Evolutionary conservation across 2,797 vertebrate species (phyloP).

Genomic region (Myripristis murdjan): DNA sequence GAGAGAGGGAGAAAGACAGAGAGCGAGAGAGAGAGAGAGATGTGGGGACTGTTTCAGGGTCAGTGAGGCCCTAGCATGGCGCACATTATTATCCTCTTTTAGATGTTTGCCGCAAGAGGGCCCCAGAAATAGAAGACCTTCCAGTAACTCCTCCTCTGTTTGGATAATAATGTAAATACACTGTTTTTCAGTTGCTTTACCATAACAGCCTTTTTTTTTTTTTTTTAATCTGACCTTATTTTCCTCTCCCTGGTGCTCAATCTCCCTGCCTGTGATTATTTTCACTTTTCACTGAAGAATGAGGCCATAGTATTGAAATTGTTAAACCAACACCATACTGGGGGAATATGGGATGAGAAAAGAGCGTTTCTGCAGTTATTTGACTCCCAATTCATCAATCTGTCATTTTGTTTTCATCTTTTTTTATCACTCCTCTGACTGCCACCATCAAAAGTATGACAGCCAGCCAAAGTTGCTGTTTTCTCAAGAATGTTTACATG

Average conservation of each 20-base stretch:
- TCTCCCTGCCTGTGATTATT: constrained; percentile 57
- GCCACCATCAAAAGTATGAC: not conserved
- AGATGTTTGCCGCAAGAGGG: constrained; percentile 65
- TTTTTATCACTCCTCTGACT: constrained; percentile 30
- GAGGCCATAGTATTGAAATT: constrained; percentile 34
- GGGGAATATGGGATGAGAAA: constrained; percentile 23
- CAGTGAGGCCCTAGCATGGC: constrained; percentile 49
- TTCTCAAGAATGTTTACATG: constrained; percentile 13
- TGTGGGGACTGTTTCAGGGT: constrained; percentile 50
- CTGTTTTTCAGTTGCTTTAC: constrained; percentile 65
- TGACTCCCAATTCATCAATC: constrained; percentile 43
- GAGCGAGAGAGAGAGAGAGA: constrained; percentile 6
- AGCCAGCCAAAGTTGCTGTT: constrained; percentile 12
- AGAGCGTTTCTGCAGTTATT: constrained; percentile 20
- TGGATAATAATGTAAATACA: constrained; percentile 73
- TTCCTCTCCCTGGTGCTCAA: constrained; percentile 32
- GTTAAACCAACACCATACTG: constrained; percentile 35
- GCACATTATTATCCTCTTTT: constrained; percentile 65
- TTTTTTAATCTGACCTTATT: constrained; percentile 51
- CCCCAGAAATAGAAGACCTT: constrained; percentile 72
- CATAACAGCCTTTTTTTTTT: constrained; percentile 55
- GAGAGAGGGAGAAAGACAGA: constrained; percentile 3
- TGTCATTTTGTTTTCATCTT: constrained; percentile 36
- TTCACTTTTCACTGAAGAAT: constrained; percentile 56
- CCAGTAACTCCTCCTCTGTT: constrained; percentile 77